phyloP scores from a whole-genome alignment of 2,113 vertebrate species.

The Campylomormyrus numenius region DNA sequence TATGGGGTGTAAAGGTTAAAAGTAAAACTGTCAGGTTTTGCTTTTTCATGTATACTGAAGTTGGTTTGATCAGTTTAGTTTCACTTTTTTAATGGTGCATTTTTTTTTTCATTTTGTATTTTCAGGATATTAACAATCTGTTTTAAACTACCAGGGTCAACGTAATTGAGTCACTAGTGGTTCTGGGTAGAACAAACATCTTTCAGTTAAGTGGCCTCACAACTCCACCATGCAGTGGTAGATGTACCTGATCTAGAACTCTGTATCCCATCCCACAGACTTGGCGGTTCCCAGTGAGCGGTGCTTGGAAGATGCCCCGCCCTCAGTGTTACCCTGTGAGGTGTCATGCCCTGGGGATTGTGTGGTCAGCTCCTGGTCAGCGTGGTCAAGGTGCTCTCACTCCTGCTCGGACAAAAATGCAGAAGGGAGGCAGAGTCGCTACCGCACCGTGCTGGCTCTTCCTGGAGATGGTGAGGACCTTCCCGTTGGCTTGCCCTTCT shows the following conservation, averaged over 20 bases:
- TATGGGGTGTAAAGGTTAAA: too few species aligned
- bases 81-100: background rate
- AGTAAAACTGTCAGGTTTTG: too few species aligned
- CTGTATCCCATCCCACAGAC: conserved; percentile 53
- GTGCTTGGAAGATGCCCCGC: conserved; percentile 61
- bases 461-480: conserved; percentile 71
- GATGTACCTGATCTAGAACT: background rate
- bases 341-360: conserved; percentile 79
- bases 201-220: background rate
- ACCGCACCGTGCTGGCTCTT: conserved; percentile 31
- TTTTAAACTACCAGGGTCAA: background rate
- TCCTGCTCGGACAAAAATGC: conserved; percentile 74
- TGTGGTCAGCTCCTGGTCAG: conserved; percentile 75
- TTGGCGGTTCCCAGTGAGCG: conserved; percentile 56
- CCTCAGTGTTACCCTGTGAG: conserved; percentile 62
- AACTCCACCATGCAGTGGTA: background rate
- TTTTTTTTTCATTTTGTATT: background rate
- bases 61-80: too few species aligned
- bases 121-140: background rate
- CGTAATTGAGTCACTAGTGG: background rate
- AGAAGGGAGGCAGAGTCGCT: too few species aligned
- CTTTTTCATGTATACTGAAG: background rate
- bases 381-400: conserved; percentile 83
- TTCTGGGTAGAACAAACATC: background rate
- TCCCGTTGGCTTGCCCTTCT: background rate